These are phyloP conservation scores for Ophthalmotilapia sp. DNA, from an alignment of 2,113 vertebrate species.

Conservation along the genomic window DNA sequence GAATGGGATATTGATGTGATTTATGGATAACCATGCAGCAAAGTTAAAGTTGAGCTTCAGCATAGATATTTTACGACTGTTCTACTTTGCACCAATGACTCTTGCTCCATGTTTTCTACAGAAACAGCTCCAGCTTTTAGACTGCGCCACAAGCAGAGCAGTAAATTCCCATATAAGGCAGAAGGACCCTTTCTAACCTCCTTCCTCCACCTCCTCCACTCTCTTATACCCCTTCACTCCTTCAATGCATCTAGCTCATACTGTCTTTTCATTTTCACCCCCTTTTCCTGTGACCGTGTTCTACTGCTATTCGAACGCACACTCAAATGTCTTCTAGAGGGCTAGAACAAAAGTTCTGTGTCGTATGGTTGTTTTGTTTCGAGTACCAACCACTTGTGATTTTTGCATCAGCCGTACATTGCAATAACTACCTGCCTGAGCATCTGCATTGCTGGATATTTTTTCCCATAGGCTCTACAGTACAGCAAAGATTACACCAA, in stretches of 20 bases:
- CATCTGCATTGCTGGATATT: neutral
- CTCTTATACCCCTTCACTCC: conserved; percentile 28
- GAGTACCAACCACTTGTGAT: neutral
- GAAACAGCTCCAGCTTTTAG: conserved; percentile 39
- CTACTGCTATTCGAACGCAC: neutral
- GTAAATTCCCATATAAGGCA: conserved; percentile 73
- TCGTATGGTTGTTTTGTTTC: neutral
- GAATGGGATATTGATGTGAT: neutral
- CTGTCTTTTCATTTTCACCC: conserved; percentile 15
- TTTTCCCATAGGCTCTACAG: neutral
- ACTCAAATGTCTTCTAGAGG: neutral
- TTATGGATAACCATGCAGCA: neutral
- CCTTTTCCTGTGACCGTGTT: neutral
- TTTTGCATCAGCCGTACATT: neutral
- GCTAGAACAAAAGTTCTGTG: neutral
- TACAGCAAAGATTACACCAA: neutral
- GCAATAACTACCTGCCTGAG: neutral
- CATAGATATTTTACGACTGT: conserved; percentile 2
- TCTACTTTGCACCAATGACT: neutral
- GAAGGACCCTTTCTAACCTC: conserved; percentile 53
- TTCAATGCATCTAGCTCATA: conserved; percentile 25
- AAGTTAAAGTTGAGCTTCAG: neutral
- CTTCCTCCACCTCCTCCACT: conserved; percentile 17
- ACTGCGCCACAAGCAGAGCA: conserved; percentile 47
- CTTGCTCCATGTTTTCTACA: conserved; percentile 7